Base-by-base conservation (phyloP, 2,888 invertebrate genomes). In the Epirrita christyi region DNA sequence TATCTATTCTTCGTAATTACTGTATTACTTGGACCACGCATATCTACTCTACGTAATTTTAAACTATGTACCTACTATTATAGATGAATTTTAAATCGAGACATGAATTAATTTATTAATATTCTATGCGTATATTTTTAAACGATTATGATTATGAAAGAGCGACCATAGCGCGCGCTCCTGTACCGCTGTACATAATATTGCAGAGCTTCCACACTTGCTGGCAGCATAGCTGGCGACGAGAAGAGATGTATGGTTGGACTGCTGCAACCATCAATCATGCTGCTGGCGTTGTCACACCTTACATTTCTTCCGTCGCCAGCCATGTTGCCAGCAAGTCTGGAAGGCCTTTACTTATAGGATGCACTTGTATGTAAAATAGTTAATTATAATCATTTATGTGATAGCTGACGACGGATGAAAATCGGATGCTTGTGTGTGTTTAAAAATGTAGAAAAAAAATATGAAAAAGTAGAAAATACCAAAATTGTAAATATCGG, bases 401-500 rank as follows among this genome's bases (percentile, higher is more conserved):
- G 65, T 65, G 63, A 61, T 56, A 53, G 48, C 54, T 60, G 61
- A 59, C 58, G 59, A 59, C 47, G 63, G 55, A 63, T 58, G 63
- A 11, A 50, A 27, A 45, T 50, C 55, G 64, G 49, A 59, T 50
- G 60, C 47, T 51, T 54, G 61, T 54, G 51, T 57, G 47, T 61
- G 54, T 61, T 63, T 38, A 43, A 51, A 61, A 52, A 44, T 44
- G 37, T 48, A 43, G 38, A 59, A 59, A 53, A 59, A 61, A 60
- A 56, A 55, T 27, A 36, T 13, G 49, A 60, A 58, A 64, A 53
- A 14, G 14, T 59, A 59, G 58, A 59, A 61, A 61, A 64, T 42
- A 37, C 45, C 49, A 56, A 62, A 64, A 55, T 47, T 66, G 65
- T 66, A 66, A 59, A 66, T 66, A 66, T 40, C 50, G 29, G 48